These are phyloP conservation scores for Blastobasis lacticolella DNA, from an alignment of 2,888 invertebrate species.

Conservation along the genomic window DNA sequence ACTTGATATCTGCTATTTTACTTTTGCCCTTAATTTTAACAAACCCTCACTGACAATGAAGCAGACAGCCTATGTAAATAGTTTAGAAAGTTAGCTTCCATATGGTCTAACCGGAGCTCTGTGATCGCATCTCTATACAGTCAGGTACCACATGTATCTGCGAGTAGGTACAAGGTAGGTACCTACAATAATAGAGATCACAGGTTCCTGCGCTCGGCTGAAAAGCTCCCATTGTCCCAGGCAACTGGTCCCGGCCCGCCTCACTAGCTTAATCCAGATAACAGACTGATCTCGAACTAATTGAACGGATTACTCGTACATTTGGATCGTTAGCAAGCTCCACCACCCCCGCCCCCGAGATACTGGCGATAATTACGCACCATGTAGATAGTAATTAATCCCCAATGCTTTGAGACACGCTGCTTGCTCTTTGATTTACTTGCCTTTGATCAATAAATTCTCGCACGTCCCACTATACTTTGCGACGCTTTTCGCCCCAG, in stretches of 20 bases:
- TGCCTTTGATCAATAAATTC: background rate
- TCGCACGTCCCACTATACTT: background rate
- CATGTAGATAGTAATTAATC: conserved; percentile 6
- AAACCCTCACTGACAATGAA: too few relatives aligned
- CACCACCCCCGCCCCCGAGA: background rate
- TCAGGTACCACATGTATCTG: too few relatives aligned
- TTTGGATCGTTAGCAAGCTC: conserved; percentile 23
- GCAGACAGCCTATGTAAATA: too few relatives aligned
- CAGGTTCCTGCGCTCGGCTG: background rate
- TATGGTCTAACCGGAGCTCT: too few relatives aligned
- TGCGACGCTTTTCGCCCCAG: too few relatives aligned
- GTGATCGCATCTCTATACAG: too few relatives aligned
- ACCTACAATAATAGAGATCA: too few relatives aligned
- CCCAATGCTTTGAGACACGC: conserved; percentile 1
- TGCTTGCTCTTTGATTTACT: conserved; percentile 1
- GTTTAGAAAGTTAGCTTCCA: too few relatives aligned
- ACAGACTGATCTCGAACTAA: conserved; percentile 47
- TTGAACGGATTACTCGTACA: conserved; percentile 41
- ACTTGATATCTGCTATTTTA: too few relatives aligned
- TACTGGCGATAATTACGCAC: conserved; percentile 1
- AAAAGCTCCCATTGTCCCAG: background rate
- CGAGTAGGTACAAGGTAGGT: too few relatives aligned
- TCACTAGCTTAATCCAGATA: conserved; percentile 24
- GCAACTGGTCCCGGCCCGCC: background rate
- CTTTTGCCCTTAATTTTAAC: too few relatives aligned